Base-by-base conservation (phyloP, 2,113 vertebrate genomes). In the Corythaeola cristata region DNA sequence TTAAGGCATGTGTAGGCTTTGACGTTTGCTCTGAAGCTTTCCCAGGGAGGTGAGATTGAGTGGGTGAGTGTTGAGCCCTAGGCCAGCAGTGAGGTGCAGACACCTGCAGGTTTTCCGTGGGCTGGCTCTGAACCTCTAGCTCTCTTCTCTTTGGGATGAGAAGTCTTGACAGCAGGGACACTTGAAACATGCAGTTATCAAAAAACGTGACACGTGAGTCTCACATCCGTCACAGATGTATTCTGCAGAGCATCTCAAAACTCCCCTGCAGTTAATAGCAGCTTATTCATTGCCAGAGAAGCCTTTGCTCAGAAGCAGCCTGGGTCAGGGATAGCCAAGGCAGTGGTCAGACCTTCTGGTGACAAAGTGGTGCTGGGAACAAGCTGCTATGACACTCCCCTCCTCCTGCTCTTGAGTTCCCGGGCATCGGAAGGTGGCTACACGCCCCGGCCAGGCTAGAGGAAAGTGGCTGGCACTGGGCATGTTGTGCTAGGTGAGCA, bases 1-100 rank as follows among this genome's bases (percentile, higher is more conserved):
- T 67, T 77, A 35, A 52, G n/a, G 88, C 63, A 58, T 17, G 2
- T 83, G 83, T 45, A 69, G 55, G 83, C 72, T 95, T 92, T 86
- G 75, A 84, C 71, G 83, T 86, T 72, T 66, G 37, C 50, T 88
- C 63, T 80, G 63, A 79, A 86, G 75, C 55, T 90, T 89, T 95
- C 68, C 53, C 37, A 24, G 50, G 66, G 77, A 79, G 84, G 77
- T 91, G 91, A 94, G 74, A 89, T 64, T 75, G 94, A 91, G 91
- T 91, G 94, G 81, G 87, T 72, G 77, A 85, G 53, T 84, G 47
- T 35, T 82, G 52, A 96, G 84, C 87, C 62, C 64, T 15, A 30
- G 73, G 84, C 81, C 41, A 60, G 69, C 84, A 79, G 71, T 0
- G 1, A 90, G 56, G 76, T 87, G 68, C 73, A 69, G 83, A 66